These are phyloP conservation scores for Deilephila porcellus DNA, from an alignment of 2,888 invertebrate species.

Conservation along the genomic window DNA sequence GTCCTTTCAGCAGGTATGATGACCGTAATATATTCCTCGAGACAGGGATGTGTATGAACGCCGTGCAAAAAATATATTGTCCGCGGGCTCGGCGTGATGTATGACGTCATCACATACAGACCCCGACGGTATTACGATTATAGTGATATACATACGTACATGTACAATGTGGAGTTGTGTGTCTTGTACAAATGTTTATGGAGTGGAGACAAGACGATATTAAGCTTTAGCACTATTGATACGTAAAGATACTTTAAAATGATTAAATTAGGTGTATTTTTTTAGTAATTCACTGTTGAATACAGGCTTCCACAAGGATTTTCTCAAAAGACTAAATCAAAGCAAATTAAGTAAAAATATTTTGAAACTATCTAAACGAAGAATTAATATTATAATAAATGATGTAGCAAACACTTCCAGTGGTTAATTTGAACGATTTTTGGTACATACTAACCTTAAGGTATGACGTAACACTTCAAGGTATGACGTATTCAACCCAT, in stretches of 20 bases:
- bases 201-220: background rate
- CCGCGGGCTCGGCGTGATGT: background rate
- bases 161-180: background rate
- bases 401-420: too few species aligned
- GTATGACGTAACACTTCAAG: background rate
- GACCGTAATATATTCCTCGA: constrained; percentile 2
- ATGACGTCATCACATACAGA: constrained; percentile 1
- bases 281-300: too few species aligned
- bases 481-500: background rate
- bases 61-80: background rate
- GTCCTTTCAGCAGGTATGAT: constrained; percentile 4
- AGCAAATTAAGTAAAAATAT: too few species aligned
- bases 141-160: background rate
- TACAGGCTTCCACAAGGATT: too few species aligned
- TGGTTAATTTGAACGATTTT: too few species aligned
- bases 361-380: too few species aligned
- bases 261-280: too few species aligned
- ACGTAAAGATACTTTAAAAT: too few species aligned
- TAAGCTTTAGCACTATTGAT: too few species aligned
- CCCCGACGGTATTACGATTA: background rate
- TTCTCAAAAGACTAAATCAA: too few species aligned
- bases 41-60: background rate
- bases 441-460: too few species aligned
- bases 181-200: background rate
- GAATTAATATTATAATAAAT: too few species aligned